phyloP scores from a whole-genome alignment of 1,140 invertebrate genomes.

The Portunus trituberculatus region DNA sequence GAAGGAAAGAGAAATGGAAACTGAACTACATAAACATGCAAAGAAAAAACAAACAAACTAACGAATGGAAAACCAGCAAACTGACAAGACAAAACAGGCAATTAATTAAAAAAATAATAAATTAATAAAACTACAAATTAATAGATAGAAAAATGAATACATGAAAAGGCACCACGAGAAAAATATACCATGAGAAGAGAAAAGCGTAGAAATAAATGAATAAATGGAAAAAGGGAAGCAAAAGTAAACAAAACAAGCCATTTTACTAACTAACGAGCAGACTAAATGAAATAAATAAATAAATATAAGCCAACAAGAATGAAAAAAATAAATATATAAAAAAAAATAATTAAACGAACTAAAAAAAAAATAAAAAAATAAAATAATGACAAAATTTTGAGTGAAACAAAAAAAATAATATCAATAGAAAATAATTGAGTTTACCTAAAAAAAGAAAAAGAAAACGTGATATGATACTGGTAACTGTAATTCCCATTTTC shows the following conservation, averaged over 20 bases:
- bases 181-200: not conserved
- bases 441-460: not conserved
- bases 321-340: not conserved
- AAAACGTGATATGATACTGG: not conserved
- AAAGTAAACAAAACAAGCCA: not conserved
- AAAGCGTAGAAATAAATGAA: not conserved
- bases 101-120: not conserved
- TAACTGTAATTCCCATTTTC: not conserved
- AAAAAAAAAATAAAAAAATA: no score
- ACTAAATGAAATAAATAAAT: not conserved
- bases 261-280: no score
- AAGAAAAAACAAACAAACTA: not conserved
- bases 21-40: no score
- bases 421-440: no score
- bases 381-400: no score
- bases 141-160: no score
- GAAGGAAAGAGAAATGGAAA: no score
- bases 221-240: not conserved
- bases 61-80: not conserved
- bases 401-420: no score
- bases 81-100: no score
- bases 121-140: no score
- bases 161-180: not conserved
- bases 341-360: not conserved
- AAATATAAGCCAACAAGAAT: no score